Conservation (phyloP, 2,888 invertebrate genomes). For the Urechis unicinctus region DNA sequence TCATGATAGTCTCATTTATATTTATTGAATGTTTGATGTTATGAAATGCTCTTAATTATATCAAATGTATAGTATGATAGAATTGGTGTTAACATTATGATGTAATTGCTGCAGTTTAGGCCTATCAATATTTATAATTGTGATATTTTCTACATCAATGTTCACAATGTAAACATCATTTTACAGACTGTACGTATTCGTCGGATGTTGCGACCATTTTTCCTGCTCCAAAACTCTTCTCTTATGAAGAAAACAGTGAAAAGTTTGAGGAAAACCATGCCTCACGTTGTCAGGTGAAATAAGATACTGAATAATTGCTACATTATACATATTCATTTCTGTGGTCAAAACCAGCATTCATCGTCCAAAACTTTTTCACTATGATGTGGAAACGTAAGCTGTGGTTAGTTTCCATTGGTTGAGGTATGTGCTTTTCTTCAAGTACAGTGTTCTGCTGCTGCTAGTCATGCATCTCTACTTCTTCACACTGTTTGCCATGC, state of each 20-base stretch:
- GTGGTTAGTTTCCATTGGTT: no score
- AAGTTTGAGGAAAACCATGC: conserved; percentile 39
- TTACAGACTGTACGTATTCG: conserved; percentile 28
- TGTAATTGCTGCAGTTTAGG: no score
- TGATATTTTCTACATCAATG: no score
- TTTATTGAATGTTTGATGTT: no score
- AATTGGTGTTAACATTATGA: no score
- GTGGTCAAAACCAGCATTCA: no score
- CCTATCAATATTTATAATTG: no score
- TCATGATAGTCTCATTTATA: no score
- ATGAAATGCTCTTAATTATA: no score
- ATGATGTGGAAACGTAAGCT: no score
- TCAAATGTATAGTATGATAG: no score
- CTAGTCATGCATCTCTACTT: conserved; percentile 43
- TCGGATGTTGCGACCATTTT: conserved; percentile 43
- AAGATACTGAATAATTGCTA: conserved; percentile 3
- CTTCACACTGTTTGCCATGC: conserved; percentile 46
- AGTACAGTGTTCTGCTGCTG: conserved; percentile 40
- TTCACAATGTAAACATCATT: background rate
- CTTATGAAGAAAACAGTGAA: conserved; percentile 50
- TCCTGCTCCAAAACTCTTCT: conserved; percentile 45
- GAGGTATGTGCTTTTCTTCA: no score
- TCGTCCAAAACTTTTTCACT: background rate
- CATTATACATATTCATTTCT: background rate
- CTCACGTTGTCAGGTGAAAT: conserved; percentile 42